Conservation (phyloP, 1,140 invertebrate species). For the Drosophila arawakana region DNA sequence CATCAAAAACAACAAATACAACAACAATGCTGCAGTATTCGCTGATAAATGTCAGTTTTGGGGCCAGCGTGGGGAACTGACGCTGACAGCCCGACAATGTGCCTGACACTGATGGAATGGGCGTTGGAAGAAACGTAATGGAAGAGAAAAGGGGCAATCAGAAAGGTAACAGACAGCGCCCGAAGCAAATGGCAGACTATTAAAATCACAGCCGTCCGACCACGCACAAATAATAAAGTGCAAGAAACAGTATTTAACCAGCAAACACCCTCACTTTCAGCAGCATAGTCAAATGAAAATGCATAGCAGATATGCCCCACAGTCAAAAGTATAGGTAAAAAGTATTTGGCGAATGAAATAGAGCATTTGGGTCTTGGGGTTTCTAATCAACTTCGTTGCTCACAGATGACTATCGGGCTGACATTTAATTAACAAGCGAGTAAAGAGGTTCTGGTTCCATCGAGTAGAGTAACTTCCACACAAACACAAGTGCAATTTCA, state of each 20-base stretch:
- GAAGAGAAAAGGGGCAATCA: slow-evolving; percentile 13
- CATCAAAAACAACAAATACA: slow-evolving; percentile 25
- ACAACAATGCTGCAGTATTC: slow-evolving; percentile 27
- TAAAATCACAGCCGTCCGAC: slow-evolving; percentile 23
- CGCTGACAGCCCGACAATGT: slow-evolving; percentile 58
- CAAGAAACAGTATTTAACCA: not conserved
- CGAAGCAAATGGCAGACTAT: slow-evolving; percentile 30
- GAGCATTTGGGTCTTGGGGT: slow-evolving; percentile 30
- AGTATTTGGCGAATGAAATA: slow-evolving; percentile 49
- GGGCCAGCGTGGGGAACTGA: slow-evolving; percentile 28
- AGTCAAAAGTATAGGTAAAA: slow-evolving; percentile 2
- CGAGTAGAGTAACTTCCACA: slow-evolving; percentile 15
- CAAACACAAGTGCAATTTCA: slow-evolving; percentile 11
- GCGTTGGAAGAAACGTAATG: not conserved
- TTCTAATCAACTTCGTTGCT: slow-evolving; percentile 50
- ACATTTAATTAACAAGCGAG: slow-evolving; percentile 67
- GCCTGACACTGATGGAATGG: slow-evolving; percentile 67
- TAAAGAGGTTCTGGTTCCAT: slow-evolving; percentile 6
- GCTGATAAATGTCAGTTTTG: slow-evolving; percentile 60
- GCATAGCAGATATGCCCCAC: not conserved
- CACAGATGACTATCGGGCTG: slow-evolving; percentile 57
- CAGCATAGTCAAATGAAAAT: not conserved
- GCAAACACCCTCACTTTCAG: slow-evolving; percentile 8
- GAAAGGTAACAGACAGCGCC: slow-evolving; percentile 7
- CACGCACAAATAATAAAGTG: not conserved